Percentiles rank a stretch among this genome's conserved stretches.
These are phyloP conservation scores for Melanotaenia pygmaea DNA, from an alignment of 2,797 vertebrate genomes.

Conservation along the genomic window DNA sequence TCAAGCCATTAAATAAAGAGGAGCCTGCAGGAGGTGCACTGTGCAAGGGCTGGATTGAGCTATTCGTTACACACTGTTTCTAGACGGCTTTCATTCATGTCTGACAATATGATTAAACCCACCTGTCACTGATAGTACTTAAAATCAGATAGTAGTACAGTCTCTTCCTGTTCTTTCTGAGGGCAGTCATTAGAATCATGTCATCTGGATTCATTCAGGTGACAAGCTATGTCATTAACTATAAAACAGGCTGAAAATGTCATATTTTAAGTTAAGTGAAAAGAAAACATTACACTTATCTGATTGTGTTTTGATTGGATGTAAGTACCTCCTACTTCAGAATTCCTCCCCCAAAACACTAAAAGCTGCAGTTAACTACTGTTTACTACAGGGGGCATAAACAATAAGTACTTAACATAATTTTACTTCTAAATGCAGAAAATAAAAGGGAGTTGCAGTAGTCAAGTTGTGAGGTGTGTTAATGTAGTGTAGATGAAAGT, in stretches of 20 bases:
- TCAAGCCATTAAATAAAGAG: conserved; percentile 28
- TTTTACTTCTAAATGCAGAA: too few species aligned
- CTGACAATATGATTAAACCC: conserved; percentile 52
- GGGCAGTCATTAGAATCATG: too few species aligned
- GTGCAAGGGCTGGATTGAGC: conserved; percentile 1
- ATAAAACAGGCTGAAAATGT: too few species aligned
- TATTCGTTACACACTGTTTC: conserved; percentile 27
- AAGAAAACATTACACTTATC: background rate
- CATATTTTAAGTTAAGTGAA: background rate
- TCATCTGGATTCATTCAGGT: background rate
- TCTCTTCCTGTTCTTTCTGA: background rate
- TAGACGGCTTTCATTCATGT: conserved; percentile 41
- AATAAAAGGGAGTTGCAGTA: too few species aligned
- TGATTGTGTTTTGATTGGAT: background rate
- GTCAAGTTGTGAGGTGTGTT: too few species aligned
- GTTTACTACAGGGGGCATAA: too few species aligned
- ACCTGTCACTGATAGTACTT: conserved; percentile 37
- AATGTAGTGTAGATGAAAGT: too few species aligned
- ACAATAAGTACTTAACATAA: too few species aligned
- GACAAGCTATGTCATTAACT: background rate
- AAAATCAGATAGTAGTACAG: conserved; percentile 11
- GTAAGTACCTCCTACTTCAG: too few species aligned
- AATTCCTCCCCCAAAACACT: too few species aligned
- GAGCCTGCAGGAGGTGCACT: conserved; percentile 7
- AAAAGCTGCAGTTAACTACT: too few species aligned